These are phyloP conservation scores for Paedocypris micromegethes DNA, from an alignment of 2,797 vertebrate species.

Conservation along the genomic window DNA sequence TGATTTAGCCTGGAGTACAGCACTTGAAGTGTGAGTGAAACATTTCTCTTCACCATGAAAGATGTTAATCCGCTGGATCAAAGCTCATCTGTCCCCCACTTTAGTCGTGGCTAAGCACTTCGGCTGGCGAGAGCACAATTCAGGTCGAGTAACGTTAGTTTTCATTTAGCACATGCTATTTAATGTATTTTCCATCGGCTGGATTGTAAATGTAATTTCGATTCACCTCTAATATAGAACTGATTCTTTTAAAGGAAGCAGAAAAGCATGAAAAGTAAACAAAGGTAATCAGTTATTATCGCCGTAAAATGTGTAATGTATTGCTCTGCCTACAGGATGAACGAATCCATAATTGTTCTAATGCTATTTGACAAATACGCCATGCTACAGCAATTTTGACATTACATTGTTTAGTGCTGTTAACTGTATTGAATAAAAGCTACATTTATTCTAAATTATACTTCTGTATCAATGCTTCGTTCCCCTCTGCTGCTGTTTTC, in stretches of 20 bases:
- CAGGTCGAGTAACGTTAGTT: neutral
- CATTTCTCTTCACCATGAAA: constrained; percentile 28
- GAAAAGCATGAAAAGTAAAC: too few relatives aligned
- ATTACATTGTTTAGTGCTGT: constrained; percentile 21
- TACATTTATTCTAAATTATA: constrained; percentile 15
- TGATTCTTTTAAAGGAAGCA: too few relatives aligned
- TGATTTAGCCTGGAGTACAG: constrained; percentile 10
- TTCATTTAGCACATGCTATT: too few relatives aligned
- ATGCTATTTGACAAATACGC: constrained; percentile 14
- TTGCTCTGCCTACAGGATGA: constrained; percentile 4
- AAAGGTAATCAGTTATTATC: too few relatives aligned
- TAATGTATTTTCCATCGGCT: too few relatives aligned
- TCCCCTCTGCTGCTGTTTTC: neutral
- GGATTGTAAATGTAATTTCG: too few relatives aligned
- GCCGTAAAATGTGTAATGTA: too few relatives aligned
- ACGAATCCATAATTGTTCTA: constrained; percentile 17
- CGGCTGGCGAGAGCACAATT: constrained; percentile 23
- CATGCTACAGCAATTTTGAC: constrained; percentile 7
- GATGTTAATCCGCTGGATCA: constrained; percentile 40
- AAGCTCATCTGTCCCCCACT: constrained; percentile 25
- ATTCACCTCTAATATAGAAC: too few relatives aligned
- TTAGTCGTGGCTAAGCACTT: constrained; percentile 32
- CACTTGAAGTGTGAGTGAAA: constrained; percentile 41
- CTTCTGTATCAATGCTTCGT: constrained; percentile 9
- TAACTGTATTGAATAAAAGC: constrained; percentile 12